Percentiles rank a stretch among this genome's conserved stretches.
Evolutionary conservation across 2,113 vertebrate genomes (phyloP).

Genomic region (Pampusana beccarii): DNA sequence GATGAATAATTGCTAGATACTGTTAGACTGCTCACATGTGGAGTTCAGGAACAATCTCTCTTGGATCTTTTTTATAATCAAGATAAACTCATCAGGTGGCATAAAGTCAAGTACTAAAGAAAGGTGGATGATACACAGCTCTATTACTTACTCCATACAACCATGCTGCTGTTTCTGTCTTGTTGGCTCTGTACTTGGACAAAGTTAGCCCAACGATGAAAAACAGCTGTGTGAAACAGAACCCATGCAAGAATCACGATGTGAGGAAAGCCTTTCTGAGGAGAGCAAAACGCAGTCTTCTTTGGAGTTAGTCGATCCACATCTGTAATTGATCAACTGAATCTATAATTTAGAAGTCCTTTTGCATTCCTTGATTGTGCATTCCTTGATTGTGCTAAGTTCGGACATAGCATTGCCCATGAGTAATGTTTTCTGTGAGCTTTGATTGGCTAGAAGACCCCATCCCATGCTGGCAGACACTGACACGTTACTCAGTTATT

Average conservation of each 20-base stretch:
- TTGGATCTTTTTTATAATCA: background rate
- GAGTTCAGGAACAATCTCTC: background rate
- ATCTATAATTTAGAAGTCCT: constrained; percentile 70
- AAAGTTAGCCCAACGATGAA: constrained; percentile 55
- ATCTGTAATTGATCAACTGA: constrained; percentile 67
- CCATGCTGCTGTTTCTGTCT: constrained; percentile 20
- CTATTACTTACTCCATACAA: background rate
- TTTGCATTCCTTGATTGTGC: constrained; percentile 36
- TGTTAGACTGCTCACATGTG: background rate
- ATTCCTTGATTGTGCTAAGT: constrained; percentile 61
- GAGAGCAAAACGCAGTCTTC: constrained; percentile 34
- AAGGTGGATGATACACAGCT: background rate
- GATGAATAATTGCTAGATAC: background rate
- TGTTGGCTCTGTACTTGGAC: background rate
- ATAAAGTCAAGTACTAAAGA: background rate
- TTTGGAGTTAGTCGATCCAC: constrained; percentile 10
- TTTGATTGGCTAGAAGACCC: constrained; percentile 60
- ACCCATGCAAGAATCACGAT: constrained; percentile 44
- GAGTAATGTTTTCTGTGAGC: constrained; percentile 59
- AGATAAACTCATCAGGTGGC: background rate
- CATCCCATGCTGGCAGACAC: constrained; percentile 57
- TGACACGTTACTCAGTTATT: constrained; percentile 59
- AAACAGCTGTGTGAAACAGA: constrained; percentile 65
- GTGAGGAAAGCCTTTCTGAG: constrained; percentile 53
- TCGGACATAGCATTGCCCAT: constrained; percentile 59